Evolutionary conservation across 1,140 invertebrate species (phyloP), one percentile per base, ranked within the genome.

Genomic region (Nomia melanderi): DNA sequence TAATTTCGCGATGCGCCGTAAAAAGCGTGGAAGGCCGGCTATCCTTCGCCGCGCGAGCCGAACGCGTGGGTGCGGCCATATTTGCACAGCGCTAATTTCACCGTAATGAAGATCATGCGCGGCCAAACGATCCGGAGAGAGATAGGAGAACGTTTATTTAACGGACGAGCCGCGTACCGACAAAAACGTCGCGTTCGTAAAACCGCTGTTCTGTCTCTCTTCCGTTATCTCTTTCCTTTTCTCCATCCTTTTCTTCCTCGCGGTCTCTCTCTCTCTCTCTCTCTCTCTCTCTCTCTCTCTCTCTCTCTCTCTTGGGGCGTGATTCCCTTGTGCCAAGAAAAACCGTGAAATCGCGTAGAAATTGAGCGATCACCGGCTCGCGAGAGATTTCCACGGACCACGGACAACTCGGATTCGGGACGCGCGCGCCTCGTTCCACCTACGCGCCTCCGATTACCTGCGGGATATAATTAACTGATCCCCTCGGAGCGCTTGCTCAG

Each of bases 31-130:
- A 56, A 25, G 64, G 14, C 25, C 3, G 44, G 62, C 27, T 67
- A 75, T 31, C 65, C 36, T 39, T 0, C 14, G 41, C 41, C 23
- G 47, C 80, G 65, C 81, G 64, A 83, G 80, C 39, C 64, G 75
- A 47, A 50, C 66, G 66, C 82, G 77, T 84, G 62, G 81, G 71
- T 54, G 80, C 62, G 64, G 7, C 50, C 66, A 25, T 78, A 69
- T 83, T 83, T 82, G 70, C 76, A 69, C 77, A 65, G 56, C 53
- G 77, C 64, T 80, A 84, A 84, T 84, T 84, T 84, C 67, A 25
- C 56, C n/a, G 66, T 80, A 80, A 83, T 83, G 72, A 84, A 84
- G 82, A 84, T 80, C 67, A 79, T 80, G 65, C 71, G 41, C 47
- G 41, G 36, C 59, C 69, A 59, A 78, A 63, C 80, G 65, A 74